A percentile compares a stretch with the other conserved stretches of the same genome.
phyloP scores from a whole-genome alignment of 2,888 invertebrate species.

The Polylopha cassiicola region DNA sequence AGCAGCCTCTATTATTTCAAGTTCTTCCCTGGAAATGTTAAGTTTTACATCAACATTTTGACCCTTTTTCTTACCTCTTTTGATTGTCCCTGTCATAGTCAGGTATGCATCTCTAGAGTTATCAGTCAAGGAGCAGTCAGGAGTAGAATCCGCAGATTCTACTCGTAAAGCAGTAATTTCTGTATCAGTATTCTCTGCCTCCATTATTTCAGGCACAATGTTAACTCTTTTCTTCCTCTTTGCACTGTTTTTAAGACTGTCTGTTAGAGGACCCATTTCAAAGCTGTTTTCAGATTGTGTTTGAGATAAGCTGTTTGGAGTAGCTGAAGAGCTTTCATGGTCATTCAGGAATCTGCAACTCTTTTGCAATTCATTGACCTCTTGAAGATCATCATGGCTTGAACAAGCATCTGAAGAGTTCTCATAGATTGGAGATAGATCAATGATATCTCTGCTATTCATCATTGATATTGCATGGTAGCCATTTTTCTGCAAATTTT shows the following conservation, averaged over 20 bases:
- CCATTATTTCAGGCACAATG: constrained; percentile 74
- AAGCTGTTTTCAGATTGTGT: constrained; percentile 72
- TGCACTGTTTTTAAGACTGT: constrained; percentile 65
- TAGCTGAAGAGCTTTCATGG: constrained; percentile 60
- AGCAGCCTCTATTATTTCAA: constrained; percentile 81
- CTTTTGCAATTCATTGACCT: constrained; percentile 54
- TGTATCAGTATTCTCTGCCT: constrained; percentile 59
- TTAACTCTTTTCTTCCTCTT: constrained; percentile 80
- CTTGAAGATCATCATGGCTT: constrained; percentile 65
- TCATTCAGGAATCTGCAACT: constrained; percentile 56
- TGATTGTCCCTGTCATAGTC: constrained; percentile 85
- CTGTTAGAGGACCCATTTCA: constrained; percentile 65
- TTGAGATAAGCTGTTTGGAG: constrained; percentile 67
- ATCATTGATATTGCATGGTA: constrained; percentile 57
- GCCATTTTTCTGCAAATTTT: constrained; percentile 53
- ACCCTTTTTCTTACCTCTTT: constrained; percentile 83
- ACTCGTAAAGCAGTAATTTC: constrained; percentile 58
- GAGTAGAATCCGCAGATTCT: constrained; percentile 71
- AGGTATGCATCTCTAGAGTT: constrained; percentile 77
- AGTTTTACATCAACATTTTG: constrained; percentile 84
- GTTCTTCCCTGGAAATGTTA: constrained; percentile 83
- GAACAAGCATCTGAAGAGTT: constrained; percentile 73
- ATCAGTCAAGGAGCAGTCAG: constrained; percentile 76
- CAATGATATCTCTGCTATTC: constrained; percentile 65
- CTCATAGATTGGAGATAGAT: constrained; percentile 71